Conservation (phyloP, 2,888 invertebrate species). For the Oscheius myriophilus region DNA sequence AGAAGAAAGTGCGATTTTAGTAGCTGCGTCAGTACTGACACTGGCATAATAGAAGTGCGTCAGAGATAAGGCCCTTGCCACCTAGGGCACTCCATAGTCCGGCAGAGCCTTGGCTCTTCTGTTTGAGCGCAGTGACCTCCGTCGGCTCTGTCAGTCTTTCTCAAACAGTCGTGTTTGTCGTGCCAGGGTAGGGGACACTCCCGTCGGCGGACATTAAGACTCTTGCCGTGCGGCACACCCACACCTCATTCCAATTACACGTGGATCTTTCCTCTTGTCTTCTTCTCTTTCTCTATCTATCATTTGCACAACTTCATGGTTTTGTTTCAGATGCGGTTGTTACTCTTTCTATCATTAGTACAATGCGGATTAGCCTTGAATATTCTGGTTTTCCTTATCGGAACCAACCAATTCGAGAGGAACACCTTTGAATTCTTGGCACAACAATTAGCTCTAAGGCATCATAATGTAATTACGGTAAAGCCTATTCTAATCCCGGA, state of each 20-base stretch:
- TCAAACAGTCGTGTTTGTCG: conserved; percentile 29
- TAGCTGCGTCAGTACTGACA: too few relatives aligned
- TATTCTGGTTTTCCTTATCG: conserved; percentile 67
- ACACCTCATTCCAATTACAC: conserved; percentile 11
- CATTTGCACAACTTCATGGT: conserved; percentile 1
- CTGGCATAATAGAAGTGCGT: too few relatives aligned
- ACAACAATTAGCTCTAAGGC: conserved; percentile 66
- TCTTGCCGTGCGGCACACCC: conserved; percentile 24
- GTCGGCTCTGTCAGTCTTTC: conserved; percentile 23
- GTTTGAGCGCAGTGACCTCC: conserved; percentile 26
- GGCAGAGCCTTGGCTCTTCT: neutral
- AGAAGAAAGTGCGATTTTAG: too few relatives aligned
- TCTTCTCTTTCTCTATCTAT: neutral
- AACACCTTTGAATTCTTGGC: conserved; percentile 66
- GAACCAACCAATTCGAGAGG: conserved; percentile 68
- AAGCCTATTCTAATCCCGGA: conserved; percentile 70
- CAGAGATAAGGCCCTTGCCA: too few relatives aligned
- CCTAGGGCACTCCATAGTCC: neutral
- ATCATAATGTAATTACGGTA: conserved; percentile 56
- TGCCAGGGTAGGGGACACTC: conserved; percentile 23
- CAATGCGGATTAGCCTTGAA: conserved; percentile 45
- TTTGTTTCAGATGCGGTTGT: conserved; percentile 15
- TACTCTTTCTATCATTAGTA: conserved; percentile 11
- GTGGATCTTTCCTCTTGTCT: conserved; percentile 14
- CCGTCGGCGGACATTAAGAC: conserved; percentile 23